Conservation (phyloP, 2,888 invertebrate species). For the Sesia bembeciformis region DNA sequence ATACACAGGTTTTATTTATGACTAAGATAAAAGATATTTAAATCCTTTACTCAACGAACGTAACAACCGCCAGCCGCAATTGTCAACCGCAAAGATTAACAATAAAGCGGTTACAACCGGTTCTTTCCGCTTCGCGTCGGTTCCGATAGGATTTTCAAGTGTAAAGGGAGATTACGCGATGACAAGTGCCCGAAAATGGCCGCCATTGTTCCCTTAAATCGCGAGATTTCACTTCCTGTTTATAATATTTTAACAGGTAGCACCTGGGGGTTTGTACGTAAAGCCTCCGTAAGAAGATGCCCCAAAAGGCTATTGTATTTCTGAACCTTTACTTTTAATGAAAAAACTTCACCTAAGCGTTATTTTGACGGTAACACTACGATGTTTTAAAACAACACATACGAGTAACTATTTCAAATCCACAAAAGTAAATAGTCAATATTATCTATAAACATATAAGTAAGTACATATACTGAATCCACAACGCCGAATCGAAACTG, state of each 20-base stretch:
- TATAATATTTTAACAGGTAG: constrained; percentile 25
- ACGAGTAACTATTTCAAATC: too few relatives aligned
- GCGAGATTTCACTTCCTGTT: constrained; percentile 22
- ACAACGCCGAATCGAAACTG: too few relatives aligned
- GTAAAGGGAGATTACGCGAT: constrained; percentile 37
- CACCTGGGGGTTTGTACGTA: constrained; percentile 27
- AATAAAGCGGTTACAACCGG: constrained; percentile 22
- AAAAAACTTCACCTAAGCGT: not conserved
- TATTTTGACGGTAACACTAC: too few relatives aligned
- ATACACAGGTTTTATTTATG: too few relatives aligned
- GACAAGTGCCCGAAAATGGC: constrained; percentile 30
- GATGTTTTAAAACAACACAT: too few relatives aligned
- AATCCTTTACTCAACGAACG: too few relatives aligned
- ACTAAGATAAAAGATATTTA: too few relatives aligned
- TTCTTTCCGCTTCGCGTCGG: constrained; percentile 16
- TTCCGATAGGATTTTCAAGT: constrained; percentile 21
- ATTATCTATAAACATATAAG: too few relatives aligned
- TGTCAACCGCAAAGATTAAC: constrained; percentile 8
- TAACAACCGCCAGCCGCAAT: too few relatives aligned
- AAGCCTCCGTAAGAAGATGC: constrained; percentile 4
- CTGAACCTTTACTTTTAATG: not conserved
- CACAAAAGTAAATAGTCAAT: too few relatives aligned
- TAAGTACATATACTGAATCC: too few relatives aligned
- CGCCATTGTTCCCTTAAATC: constrained; percentile 34
- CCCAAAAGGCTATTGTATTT: constrained; percentile 1